Percentiles rank a stretch among this genome's conserved stretches.
Evolutionary conservation across 2,888 invertebrate genomes (phyloP).

Genomic region (Oxycera nigricornis): DNA sequence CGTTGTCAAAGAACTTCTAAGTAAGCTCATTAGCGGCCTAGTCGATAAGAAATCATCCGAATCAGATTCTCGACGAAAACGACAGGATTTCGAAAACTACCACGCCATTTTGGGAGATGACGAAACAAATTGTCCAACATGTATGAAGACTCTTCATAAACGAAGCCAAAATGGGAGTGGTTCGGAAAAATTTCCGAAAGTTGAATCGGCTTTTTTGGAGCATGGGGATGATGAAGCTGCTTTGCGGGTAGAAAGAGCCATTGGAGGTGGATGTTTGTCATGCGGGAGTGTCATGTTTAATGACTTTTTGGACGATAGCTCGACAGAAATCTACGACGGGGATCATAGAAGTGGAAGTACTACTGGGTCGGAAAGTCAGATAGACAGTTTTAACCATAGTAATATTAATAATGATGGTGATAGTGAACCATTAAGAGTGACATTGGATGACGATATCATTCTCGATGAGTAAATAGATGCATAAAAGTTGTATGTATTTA

Average conservation of each 20-base stretch:
- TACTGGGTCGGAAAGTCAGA: not conserved
- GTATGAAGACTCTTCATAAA: not conserved
- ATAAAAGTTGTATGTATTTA: too few relatives aligned
- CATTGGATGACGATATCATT: not conserved
- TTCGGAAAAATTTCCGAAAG: not conserved
- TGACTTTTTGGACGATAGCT: not conserved
- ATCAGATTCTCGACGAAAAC: not conserved
- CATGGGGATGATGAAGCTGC: not conserved
- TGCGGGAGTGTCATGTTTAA: not conserved
- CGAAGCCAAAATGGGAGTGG: not conserved
- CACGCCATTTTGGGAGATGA: not conserved
- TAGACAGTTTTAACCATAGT: not conserved
- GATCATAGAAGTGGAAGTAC: not conserved
- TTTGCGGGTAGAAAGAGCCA: not conserved
- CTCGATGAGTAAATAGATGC: not conserved
- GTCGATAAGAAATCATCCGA: not conserved
- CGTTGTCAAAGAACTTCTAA: not conserved
- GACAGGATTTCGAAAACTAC: not conserved
- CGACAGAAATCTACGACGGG: not conserved
- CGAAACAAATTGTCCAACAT: slow-evolving; percentile 30
- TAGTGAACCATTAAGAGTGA: slow-evolving; percentile 2
- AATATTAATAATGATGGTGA: not conserved
- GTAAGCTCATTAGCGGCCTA: not conserved
- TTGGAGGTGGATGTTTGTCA: not conserved
- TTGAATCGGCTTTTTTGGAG: not conserved